Percentiles rank a stretch among this genome's conserved stretches.
These are phyloP conservation scores for Etheostoma perlongum DNA, from an alignment of 2,797 vertebrate genomes.

Conservation along the genomic window DNA sequence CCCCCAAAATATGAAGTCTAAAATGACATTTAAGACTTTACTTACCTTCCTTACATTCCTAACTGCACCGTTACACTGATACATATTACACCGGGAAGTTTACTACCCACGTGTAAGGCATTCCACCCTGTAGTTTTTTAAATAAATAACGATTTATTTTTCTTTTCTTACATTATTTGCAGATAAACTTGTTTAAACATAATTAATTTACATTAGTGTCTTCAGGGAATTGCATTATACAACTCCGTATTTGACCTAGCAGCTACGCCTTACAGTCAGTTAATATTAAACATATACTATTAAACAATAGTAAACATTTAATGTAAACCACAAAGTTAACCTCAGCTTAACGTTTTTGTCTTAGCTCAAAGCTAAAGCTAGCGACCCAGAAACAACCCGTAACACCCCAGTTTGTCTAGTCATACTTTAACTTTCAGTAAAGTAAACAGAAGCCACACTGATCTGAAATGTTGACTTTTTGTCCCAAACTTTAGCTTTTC, in stretches of 20 bases:
- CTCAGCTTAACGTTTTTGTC: neutral
- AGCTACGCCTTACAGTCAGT: constrained; percentile 38
- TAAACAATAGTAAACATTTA: constrained; percentile 2
- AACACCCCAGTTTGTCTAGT: neutral
- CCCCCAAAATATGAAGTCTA: neutral
- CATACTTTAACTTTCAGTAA: neutral
- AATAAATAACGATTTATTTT: constrained; percentile 12
- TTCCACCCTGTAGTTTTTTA: neutral
- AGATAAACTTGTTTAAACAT: constrained; percentile 16
- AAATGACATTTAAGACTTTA: neutral
- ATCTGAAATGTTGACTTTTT: neutral
- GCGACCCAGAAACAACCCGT: neutral
- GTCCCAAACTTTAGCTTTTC: neutral
- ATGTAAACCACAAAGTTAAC: constrained; percentile 18
- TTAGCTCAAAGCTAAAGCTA: neutral
- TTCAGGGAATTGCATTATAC: constrained; percentile 53
- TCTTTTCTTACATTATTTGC: constrained; percentile 16
- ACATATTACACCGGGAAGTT: neutral
- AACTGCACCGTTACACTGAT: neutral
- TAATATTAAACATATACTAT: neutral
- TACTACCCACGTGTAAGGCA: neutral
- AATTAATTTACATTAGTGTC: constrained; percentile 28
- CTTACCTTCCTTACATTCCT: neutral
- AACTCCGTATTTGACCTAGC: constrained; percentile 34
- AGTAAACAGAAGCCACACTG: neutral